Base-by-base conservation (phyloP, 2,888 invertebrate genomes). In the Oligia fasciuncula region DNA sequence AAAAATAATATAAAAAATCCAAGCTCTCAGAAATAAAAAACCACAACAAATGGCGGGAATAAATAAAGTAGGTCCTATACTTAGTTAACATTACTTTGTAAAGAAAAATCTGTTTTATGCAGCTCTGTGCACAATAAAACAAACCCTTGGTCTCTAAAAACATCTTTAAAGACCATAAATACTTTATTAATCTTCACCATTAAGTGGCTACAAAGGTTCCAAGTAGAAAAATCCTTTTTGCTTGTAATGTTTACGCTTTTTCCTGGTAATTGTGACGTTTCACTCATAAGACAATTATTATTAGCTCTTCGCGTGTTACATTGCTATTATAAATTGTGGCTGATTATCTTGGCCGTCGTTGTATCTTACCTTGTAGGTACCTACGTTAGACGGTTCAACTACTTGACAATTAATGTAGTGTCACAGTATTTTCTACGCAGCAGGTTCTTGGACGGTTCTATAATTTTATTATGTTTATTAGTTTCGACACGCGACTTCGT, bases 211-310 rank as follows among this genome's bases (percentile, higher is more conserved):
- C 29, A 35, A 79, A 83, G 81, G 79, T 85, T 81, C 77, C 68
- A 86, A 86, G 87, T 90, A 90, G 83, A 83, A 91, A 89, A 88
- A 88, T 87, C 57, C 78, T 76, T 85, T 90, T 87, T 83, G 83
- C 80, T 84, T 88, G 88, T 91, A 91, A 92, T 57, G 46, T 81
- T 80, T 80, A 83, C 84, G 80, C 79, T 74, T 91, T 93, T 94
- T 92, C 91, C 91, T 91, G 87, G 90, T 91, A 62, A 93, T 93
- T 93, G 90, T 94, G 92, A 93, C 92, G 93, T 92, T 84, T 88
- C 69, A 71, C 83, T 90, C 83, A 85, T 86, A 82, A 85, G 77
- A 89, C 90, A 92, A 92, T 93, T 91, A 93, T 93, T 91, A 91
- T 87, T 88, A 79, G 67, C 81, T 77, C 75, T 81, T 93, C 88